phyloP scores from a whole-genome alignment of 1,140 invertebrate genomes.

The Diplogasteroides magnus region DNA sequence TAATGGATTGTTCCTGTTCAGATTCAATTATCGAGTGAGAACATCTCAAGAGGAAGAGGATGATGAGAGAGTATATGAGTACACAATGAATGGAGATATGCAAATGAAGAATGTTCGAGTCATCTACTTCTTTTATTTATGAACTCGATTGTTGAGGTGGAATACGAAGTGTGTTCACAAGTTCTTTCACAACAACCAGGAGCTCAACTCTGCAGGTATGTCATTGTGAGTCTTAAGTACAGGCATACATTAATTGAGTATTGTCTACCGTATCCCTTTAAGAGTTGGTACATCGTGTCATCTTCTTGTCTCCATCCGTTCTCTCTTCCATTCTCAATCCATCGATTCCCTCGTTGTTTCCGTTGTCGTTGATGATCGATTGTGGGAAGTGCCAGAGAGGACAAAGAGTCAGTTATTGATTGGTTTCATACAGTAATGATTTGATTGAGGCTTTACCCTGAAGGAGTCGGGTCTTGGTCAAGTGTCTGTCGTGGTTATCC shows the following conservation, averaged over 20 bases:
- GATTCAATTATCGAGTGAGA: neutral
- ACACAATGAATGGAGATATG: slow-evolving; percentile 31
- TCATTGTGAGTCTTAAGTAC: too few species aligned
- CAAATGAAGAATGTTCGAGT: slow-evolving; percentile 22
- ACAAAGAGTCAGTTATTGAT: slow-evolving; percentile 30
- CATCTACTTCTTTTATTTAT: slow-evolving; percentile 6
- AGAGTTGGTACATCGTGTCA: slow-evolving; percentile 40
- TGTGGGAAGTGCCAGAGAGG: slow-evolving; percentile 35
- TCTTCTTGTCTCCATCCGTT: slow-evolving; percentile 48
- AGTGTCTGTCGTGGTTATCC: slow-evolving; percentile 41
- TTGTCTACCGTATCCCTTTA: neutral
- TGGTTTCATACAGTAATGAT: slow-evolving; percentile 15
- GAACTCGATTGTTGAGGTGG: slow-evolving; percentile 19
- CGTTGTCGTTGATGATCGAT: slow-evolving; percentile 35
- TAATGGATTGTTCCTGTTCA: neutral
- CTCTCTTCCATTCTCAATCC: slow-evolving; percentile 20
- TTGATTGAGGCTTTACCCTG: slow-evolving; percentile 39
- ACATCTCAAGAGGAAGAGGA: neutral
- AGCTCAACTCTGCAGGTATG: slow-evolving; percentile 38
- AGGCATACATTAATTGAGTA: too few species aligned
- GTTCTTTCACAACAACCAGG: slow-evolving; percentile 48
- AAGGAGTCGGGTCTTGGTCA: slow-evolving; percentile 52
- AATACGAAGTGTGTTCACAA: slow-evolving; percentile 49
- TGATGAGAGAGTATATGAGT: slow-evolving; percentile 19
- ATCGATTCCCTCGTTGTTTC: slow-evolving; percentile 40